These are phyloP conservation scores for Neotragus pygmaeus DNA, from an alignment of 2,113 vertebrate genomes.

Conservation along the genomic window DNA sequence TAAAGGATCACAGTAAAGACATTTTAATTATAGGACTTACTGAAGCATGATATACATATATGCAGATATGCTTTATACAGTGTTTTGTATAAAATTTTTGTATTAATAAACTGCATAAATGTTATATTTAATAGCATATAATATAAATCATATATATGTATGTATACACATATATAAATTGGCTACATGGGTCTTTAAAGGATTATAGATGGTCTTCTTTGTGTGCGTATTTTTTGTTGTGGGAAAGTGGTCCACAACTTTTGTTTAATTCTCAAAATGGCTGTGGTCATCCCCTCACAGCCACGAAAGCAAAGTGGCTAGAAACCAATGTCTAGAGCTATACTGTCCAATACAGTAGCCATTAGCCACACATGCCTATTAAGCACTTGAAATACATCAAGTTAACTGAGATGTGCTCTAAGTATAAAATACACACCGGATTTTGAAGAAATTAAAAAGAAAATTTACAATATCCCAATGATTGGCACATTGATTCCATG, in stretches of 20 bases:
- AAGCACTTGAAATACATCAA: not conserved
- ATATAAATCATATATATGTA: not conserved
- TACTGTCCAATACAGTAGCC: not conserved
- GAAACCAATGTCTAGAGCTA: not conserved
- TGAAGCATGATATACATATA: not conserved
- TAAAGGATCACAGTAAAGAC: not conserved
- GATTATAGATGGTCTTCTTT: not conserved
- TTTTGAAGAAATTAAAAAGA: constrained; percentile 17
- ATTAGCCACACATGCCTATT: not conserved
- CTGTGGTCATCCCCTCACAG: not conserved
- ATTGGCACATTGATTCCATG: not conserved
- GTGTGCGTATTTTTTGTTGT: not conserved
- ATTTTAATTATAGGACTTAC: not conserved
- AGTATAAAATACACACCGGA: not conserved
- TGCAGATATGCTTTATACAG: not conserved
- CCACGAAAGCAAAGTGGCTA: not conserved
- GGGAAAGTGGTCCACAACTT: not conserved
- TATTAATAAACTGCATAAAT: not conserved
- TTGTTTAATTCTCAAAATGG: not conserved
- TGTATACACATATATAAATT: not conserved
- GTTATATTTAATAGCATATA: not conserved
- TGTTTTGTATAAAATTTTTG: not conserved
- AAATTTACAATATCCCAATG: not conserved
- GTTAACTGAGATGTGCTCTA: not conserved
- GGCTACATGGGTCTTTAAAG: not conserved